Evolutionary conservation across 2,888 invertebrate species (phyloP), one percentile per base, ranked within the genome.

Genomic region (Myopa testacea): DNA sequence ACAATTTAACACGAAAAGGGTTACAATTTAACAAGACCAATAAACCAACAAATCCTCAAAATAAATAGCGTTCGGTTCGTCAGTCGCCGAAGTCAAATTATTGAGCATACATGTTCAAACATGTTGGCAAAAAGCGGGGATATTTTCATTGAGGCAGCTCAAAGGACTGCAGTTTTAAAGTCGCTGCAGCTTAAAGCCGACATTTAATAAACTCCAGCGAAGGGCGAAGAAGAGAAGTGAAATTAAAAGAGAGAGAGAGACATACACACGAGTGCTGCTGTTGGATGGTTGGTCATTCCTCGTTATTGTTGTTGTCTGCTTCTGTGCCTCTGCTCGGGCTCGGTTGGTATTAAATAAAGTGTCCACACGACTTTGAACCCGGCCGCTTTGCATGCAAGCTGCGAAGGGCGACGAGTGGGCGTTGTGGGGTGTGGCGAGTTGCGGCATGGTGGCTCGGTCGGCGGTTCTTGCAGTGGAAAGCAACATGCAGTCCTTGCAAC

Each of bases 161-260:
- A 45, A 45, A 37, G 37, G 34, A n/a, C 58, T 40, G 60, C 38
- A 52, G 45, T n/a, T 26, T 55, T 58, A 62, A 62, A 62, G 65
- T 38, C 34, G 45, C 38, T 19, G 69, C 12, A 45, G 45, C 72
- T 58, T 62, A 40, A 60, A 60, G 72, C 16, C 72, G 72, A 38
- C 37, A 38, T 69, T 72, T 72, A 72, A 72, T 72, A 72, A 72
- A 71, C 71, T 71, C 58, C 71, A 71, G n/a, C n/a, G 40, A 69
- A 50, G n/a, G 50, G 5, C 60, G 71, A 19, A 68, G 45, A 19
- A 37, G 68, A 45, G 58, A 71, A 71, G 58, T 58, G 71, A 45
- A 71, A 60, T 38, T 72, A 40, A 6, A 19, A 37, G 40, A 40
- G 8, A 34, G 45, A 69, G 69, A 5, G 52, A 45, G 40, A 19